Evolutionary conservation across 2,797 vertebrate genomes (phyloP).

Genomic region (Periophthalmus magnuspinnatus): DNA sequence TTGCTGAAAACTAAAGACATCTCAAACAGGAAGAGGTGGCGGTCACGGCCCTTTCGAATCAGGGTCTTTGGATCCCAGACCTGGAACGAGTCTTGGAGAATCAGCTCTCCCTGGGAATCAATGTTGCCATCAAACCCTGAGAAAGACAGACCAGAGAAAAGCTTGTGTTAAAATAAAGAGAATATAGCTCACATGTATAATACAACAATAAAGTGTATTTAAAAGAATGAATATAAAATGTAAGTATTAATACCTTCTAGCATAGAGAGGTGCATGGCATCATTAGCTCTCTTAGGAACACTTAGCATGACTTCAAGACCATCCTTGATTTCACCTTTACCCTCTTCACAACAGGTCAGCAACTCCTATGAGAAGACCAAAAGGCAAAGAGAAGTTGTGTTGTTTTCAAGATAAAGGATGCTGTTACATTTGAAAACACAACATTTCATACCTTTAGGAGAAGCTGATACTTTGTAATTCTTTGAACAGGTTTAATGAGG

Average conservation of each 20-base stretch:
- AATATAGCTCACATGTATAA: not conserved
- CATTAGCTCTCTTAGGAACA: conserved; percentile 96
- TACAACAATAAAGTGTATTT: not conserved
- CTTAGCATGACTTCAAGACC: conserved; percentile 99
- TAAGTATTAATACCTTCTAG: conserved; percentile 83
- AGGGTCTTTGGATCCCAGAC: conserved; percentile 99
- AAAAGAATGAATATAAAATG: not conserved
- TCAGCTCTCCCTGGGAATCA: conserved; percentile 97
- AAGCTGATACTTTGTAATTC: conserved; percentile 98
- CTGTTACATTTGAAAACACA: not conserved
- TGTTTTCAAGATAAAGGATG: not conserved
- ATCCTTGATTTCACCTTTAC: conserved; percentile 98
- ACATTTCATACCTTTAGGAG: conserved; percentile 86
- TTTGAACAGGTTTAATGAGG: conserved; percentile 98
- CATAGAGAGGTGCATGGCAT: conserved; percentile 99
- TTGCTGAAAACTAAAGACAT: conserved; percentile 99
- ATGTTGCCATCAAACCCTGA: conserved; percentile 98
- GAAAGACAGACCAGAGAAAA: conserved; percentile 2
- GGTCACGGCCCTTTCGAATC: conserved; percentile 94
- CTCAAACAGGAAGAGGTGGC: conserved; percentile 99
- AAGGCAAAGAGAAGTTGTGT: not conserved
- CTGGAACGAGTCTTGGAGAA: conserved; percentile 98
- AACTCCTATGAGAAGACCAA: conserved; percentile 80
- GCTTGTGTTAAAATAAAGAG: not conserved
- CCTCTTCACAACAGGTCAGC: conserved; percentile 96